Conservation (phyloP, 2,888 invertebrate genomes). For the Coleophora flavipennella region DNA sequence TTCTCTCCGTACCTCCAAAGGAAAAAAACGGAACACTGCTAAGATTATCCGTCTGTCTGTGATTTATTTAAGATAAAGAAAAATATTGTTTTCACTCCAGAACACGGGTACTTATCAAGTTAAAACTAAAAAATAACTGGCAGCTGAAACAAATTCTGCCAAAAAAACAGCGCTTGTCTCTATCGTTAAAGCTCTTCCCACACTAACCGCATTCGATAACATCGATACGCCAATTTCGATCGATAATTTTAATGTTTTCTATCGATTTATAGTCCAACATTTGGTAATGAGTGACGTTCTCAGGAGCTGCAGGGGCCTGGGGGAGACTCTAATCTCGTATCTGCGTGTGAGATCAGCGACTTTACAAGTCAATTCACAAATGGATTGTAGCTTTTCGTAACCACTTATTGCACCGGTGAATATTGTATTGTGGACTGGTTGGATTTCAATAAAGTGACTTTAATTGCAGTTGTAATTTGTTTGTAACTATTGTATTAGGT, state of each 20-base stretch:
- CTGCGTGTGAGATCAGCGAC: constrained; percentile 62
- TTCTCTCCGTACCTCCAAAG: too few relatives aligned
- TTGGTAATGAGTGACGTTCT: constrained; percentile 57
- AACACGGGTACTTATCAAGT: too few relatives aligned
- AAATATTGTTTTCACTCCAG: too few relatives aligned
- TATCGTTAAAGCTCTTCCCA: constrained; percentile 42
- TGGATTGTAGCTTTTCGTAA: constrained; percentile 9
- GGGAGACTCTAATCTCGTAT: constrained; percentile 32
- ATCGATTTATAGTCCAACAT: constrained; percentile 4
- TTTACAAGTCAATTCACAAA: constrained; percentile 40
- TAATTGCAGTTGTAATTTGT: constrained; percentile 29
- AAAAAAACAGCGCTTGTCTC: constrained; percentile 27
- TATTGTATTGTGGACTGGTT: constrained; percentile 33
- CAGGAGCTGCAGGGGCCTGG: constrained; percentile 55
- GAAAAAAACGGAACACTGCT: too few relatives aligned
- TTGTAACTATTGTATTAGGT: too few relatives aligned
- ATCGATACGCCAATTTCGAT: constrained; percentile 50
- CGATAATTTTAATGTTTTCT: constrained; percentile 35
- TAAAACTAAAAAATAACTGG: background rate
- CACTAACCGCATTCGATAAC: constrained; percentile 49
- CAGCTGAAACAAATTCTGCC: constrained; percentile 4
- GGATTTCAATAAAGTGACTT: constrained; percentile 24
- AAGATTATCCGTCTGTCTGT: too few relatives aligned
- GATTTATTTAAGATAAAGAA: too few relatives aligned
- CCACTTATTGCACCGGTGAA: too few relatives aligned